Base-by-base conservation (phyloP, 2,113 vertebrate species). In the Vanacampus margaritifer region DNA sequence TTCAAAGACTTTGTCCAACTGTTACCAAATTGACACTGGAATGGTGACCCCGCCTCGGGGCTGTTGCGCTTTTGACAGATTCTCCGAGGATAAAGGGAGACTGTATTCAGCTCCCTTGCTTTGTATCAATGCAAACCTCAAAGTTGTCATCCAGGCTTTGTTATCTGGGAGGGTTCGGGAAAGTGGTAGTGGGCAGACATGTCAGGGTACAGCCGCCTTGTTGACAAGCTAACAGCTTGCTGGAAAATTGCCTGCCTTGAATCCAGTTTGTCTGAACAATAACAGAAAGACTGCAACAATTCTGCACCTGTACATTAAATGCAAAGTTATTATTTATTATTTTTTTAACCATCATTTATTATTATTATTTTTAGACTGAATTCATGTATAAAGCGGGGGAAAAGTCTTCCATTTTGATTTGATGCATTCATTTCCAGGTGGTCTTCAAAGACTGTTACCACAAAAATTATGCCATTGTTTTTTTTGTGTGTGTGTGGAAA, bases 61-160 rank as follows among this genome's bases (percentile, higher is more conserved):
- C n/a, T 32, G 45, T 51, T 68, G n/a, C 26, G 28, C 21, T 59
- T 36, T 16, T 45, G 23, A 61, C 1, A 39, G 26, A 39, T 54
- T 1, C 61, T 37, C 9, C 51, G 13, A 26, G 53, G 32, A 57
- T 43, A 69, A 75, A 67, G 57, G 6, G 32, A 62, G 1, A 1
- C 35, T 8, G 17, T 28, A 16, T 21, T 64, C 43, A 9, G 67
- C 46, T 32, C 19, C 36, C 24, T 58, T 39, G 19, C 35, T 60
- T 45, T 68, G 56, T 19, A 64, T 67, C 64, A 57, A 45, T 3
- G 24, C 8, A 43, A 45, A 63, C 41, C 6, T 63, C 46, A 67
- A n/a, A 28, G 9, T 11, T 67, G 37, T 32, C n/a, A 28, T 50
- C 13, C 11, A 14, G 59, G 59, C 59, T 61, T 61, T 36, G 57